Conservation (phyloP, 2,797 vertebrate genomes). For the Echeneis naucrates region DNA sequence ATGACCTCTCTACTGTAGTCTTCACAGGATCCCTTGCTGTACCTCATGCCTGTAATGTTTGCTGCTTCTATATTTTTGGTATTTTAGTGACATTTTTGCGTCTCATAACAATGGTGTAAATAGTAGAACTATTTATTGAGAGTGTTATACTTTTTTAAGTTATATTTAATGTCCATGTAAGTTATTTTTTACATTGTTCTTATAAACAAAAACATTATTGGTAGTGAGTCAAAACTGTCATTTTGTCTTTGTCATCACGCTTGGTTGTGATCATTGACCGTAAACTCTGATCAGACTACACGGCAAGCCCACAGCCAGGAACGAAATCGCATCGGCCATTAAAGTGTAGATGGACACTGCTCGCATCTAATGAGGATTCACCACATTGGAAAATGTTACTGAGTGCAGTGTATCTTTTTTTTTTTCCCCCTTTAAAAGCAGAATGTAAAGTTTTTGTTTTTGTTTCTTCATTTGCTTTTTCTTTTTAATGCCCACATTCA, state of each 20-base stretch:
- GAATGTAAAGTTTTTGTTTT: constrained; percentile 72
- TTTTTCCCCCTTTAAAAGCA: constrained; percentile 74
- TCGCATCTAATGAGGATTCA: constrained; percentile 64
- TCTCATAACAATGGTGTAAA: constrained; percentile 99
- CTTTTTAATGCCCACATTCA: constrained; percentile 57
- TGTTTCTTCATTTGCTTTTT: constrained; percentile 34
- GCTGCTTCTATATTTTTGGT: constrained; percentile 95
- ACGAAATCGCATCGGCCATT: constrained; percentile 59
- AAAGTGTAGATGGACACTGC: constrained; percentile 59
- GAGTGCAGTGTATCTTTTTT: constrained; percentile 70
- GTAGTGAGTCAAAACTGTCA: constrained; percentile 81
- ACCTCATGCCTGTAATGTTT: constrained; percentile 98
- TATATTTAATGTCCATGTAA: constrained; percentile 99
- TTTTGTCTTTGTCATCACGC: constrained; percentile 63
- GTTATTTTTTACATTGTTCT: constrained; percentile 97
- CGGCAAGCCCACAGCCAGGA: constrained; percentile 58
- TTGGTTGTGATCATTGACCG: constrained; percentile 69
- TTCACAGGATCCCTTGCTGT: constrained; percentile 92
- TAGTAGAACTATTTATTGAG: constrained; percentile 99
- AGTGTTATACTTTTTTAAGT: constrained; percentile 99
- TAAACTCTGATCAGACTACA: constrained; percentile 78
- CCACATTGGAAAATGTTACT: constrained; percentile 61
- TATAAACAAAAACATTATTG: constrained; percentile 87
- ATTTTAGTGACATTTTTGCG: constrained; percentile 90
- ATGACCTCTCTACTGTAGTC: constrained; percentile 83